Evolutionary conservation across 2,113 vertebrate species (phyloP).

Genomic region (Lophotis ruficrista): DNA sequence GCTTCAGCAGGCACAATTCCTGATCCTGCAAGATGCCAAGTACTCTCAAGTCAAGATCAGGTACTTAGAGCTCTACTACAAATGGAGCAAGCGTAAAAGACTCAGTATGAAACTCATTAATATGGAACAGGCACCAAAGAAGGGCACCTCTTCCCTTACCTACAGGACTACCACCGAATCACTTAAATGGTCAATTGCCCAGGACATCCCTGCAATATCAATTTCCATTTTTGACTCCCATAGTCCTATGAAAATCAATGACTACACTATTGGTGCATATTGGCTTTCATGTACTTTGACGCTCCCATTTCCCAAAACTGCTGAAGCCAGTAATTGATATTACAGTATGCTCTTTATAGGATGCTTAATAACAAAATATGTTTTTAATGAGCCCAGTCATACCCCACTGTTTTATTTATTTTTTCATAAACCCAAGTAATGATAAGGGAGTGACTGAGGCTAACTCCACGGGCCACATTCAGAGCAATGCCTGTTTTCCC

Average conservation of each 20-base stretch:
- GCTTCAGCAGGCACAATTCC: constrained; percentile 2
- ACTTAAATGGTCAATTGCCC: constrained; percentile 47
- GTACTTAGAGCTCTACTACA: neutral
- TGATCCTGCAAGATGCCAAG: constrained; percentile 38
- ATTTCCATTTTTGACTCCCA: constrained; percentile 42
- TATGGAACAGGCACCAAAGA: constrained; percentile 20
- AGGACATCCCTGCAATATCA: constrained; percentile 34
- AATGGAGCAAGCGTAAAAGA: constrained; percentile 18
- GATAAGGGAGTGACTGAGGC: neutral
- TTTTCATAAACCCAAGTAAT: constrained; percentile 33
- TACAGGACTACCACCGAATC: neutral
- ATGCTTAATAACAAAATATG: constrained; percentile 24
- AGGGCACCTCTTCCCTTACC: constrained; percentile 3
- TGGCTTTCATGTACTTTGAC: neutral
- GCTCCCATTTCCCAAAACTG: neutral
- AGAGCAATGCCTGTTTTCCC: neutral
- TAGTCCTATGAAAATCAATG: constrained; percentile 33
- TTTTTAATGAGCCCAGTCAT: constrained; percentile 44
- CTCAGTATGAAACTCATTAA: neutral
- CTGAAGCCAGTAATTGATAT: constrained; percentile 50
- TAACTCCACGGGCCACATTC: neutral
- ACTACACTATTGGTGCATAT: neutral
- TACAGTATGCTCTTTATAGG: constrained; percentile 20
- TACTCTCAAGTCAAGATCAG: constrained; percentile 32
- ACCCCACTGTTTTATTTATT: constrained; percentile 44